Evolutionary conservation across 1,140 invertebrate species (phyloP), one percentile per base, ranked within the genome.

Genomic region (Bombus sibiricus): DNA sequence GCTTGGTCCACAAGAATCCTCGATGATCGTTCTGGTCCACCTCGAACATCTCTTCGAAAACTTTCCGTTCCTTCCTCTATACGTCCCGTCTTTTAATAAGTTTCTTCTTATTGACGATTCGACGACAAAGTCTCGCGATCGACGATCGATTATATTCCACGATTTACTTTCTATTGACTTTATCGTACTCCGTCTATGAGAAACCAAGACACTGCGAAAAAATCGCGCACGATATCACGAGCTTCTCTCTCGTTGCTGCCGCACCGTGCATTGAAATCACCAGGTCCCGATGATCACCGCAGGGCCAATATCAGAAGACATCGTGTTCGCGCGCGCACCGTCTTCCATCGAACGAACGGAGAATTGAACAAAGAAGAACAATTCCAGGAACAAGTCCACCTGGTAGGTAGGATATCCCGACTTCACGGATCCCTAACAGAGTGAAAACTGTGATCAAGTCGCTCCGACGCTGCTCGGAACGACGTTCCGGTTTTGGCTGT

Each of bases 231-330:
- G 74, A 66, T 59, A 47, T 34, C n/a, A 66, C 32, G 5, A 15
- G 39, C 1, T 59, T 28, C 39, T 34, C 34, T 59, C 37, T 88
- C 41, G 64, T 86, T 57, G 43, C 82, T n/a, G 71, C 64, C 47
- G 66, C 71, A 34, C 86, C 89, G 47, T 28, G 89, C 89, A 86
- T 90, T 57, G 86, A 90, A 90, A 75, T 90, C 89, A 90, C 89
- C 89, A 68, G 69, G 78, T 83, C 34, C 43, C 72, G 74, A 62
- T 57, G 68, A 47, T 73, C 69, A 64, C 73, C 74, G 68, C 74
- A 25, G 28, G 37, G 69, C 81, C 59, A 57, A 77, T 69, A n/a
- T 62, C 59, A n/a, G 79, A 59, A 47, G 34, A 37, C 25, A 62
- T 75, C 74, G 71, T 43, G 69, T 71, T 10, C 62, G 76, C 37